Evolutionary conservation across 92 coral and sea anemone genomes (phyloP).

Genomic region (Epizoanthus illoricatus): DNA sequence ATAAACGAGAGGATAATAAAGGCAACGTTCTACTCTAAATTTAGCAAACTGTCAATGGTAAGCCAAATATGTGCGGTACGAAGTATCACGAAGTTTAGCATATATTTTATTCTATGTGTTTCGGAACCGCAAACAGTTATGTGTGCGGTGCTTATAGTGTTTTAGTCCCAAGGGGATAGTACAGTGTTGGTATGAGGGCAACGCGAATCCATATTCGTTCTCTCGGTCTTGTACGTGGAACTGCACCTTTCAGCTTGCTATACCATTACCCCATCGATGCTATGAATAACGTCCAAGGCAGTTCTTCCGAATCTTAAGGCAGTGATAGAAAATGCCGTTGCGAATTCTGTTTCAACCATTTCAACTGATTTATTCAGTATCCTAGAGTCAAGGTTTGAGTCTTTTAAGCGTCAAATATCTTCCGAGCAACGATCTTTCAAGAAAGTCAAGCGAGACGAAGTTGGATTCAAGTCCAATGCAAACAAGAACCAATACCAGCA

Average conservation of each 20-base stretch:
- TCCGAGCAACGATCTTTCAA: constrained; percentile 19
- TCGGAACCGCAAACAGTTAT: too few relatives aligned
- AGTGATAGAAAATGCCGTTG: not conserved
- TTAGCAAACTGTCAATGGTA: constrained; percentile 11
- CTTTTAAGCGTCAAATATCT: constrained; percentile 3
- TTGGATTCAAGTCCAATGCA: constrained; percentile 24
- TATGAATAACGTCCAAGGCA: not conserved
- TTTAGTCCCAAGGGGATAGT: too few relatives aligned
- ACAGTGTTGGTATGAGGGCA: too few relatives aligned
- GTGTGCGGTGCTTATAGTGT: too few relatives aligned
- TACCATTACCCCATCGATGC: not conserved
- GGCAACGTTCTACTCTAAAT: not conserved
- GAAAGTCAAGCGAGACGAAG: constrained; percentile 13
- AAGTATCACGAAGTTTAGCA: too few relatives aligned
- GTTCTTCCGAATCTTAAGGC: not conserved
- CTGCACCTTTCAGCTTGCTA: too few relatives aligned
- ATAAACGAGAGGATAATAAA: not conserved
- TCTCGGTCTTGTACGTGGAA: too few relatives aligned
- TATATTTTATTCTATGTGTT: too few relatives aligned
- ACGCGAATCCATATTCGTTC: too few relatives aligned
- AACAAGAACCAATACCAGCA: constrained; percentile 38
- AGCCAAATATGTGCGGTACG: too few relatives aligned
- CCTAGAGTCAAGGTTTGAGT: not conserved
- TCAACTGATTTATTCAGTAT: not conserved
- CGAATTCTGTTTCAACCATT: constrained; percentile 1